Evolutionary conservation across 2,113 vertebrate genomes (phyloP).

Genomic region (Andinoacara biseriatus): DNA sequence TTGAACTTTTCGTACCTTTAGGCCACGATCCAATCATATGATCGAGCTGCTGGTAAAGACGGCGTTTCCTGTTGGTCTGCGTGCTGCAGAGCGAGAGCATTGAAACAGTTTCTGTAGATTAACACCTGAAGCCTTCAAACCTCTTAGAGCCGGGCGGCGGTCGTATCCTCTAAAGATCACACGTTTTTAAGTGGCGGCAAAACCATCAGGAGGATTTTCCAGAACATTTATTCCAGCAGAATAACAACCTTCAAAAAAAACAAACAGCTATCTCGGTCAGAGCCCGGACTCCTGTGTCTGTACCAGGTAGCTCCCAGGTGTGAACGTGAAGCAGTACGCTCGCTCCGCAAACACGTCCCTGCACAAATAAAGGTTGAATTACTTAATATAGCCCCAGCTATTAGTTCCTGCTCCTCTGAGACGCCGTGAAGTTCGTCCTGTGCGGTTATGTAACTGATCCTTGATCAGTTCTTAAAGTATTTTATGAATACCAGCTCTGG

Average conservation of each 20-base stretch:
- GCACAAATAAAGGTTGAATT: constrained; percentile 56
- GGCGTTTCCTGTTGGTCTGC: not conserved
- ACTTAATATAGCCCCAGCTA: constrained; percentile 61
- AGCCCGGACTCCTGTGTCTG: not conserved
- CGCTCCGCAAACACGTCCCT: constrained; percentile 33
- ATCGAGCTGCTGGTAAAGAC: not conserved
- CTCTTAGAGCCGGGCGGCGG: not conserved
- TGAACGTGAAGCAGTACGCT: constrained; percentile 11
- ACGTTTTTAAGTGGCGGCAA: not conserved
- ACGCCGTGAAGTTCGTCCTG: constrained; percentile 12
- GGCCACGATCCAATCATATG: not conserved
- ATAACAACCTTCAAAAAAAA: constrained; percentile 7
- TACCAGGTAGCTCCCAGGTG: constrained; percentile 18
- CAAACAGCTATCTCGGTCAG: not conserved
- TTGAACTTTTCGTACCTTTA: not conserved
- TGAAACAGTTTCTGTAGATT: not conserved
- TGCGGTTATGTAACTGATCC: constrained; percentile 23
- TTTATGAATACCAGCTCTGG: constrained; percentile 17
- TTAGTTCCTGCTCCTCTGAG: constrained; percentile 58
- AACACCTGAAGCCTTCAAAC: not conserved
- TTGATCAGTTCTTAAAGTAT: constrained; percentile 15
- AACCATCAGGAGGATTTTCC: not conserved
- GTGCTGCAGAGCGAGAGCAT: not conserved
- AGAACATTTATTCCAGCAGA: not conserved
- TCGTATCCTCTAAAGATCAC: not conserved